Evolutionary conservation across 2,888 invertebrate species (phyloP).

Genomic region (Bellardia bayeri): DNA sequence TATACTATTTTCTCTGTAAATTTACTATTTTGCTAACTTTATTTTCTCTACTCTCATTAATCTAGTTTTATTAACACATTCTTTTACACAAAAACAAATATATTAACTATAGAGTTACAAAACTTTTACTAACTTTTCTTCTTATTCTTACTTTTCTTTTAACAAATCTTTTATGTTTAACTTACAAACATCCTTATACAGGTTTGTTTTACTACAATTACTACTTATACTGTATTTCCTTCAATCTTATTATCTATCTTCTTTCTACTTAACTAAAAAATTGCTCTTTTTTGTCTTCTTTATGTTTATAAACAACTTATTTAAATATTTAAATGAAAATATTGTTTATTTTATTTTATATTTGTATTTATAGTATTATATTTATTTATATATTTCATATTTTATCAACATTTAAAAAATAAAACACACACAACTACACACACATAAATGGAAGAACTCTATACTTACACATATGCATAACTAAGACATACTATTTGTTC

Average conservation of each 20-base stretch:
- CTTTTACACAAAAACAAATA: background rate
- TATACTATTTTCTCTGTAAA: too few species aligned
- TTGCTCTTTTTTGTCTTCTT: background rate
- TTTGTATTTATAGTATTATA: constrained; percentile 9
- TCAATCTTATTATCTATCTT: background rate
- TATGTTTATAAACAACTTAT: constrained; percentile 67
- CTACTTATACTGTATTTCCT: background rate
- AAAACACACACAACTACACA: constrained; percentile 3
- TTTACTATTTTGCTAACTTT: background rate
- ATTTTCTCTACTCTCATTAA: background rate
- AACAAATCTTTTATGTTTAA: background rate
- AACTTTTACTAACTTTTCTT: constrained; percentile 8
- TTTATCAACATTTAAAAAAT: constrained; percentile 25
- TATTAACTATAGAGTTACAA: background rate
- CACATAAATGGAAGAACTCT: background rate
- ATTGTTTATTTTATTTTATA: constrained; percentile 72
- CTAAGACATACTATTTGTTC: background rate
- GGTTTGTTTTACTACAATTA: background rate
- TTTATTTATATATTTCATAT: background rate
- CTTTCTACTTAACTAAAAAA: background rate
- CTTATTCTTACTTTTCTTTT: background rate
- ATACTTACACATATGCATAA: background rate
- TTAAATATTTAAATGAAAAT: constrained; percentile 74
- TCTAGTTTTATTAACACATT: background rate
- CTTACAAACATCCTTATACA: background rate